A percentile compares a stretch with the other conserved stretches of the same genome.
Conservation (phyloP, 1,140 invertebrate species). For the Drosophila teissieri region DNA sequence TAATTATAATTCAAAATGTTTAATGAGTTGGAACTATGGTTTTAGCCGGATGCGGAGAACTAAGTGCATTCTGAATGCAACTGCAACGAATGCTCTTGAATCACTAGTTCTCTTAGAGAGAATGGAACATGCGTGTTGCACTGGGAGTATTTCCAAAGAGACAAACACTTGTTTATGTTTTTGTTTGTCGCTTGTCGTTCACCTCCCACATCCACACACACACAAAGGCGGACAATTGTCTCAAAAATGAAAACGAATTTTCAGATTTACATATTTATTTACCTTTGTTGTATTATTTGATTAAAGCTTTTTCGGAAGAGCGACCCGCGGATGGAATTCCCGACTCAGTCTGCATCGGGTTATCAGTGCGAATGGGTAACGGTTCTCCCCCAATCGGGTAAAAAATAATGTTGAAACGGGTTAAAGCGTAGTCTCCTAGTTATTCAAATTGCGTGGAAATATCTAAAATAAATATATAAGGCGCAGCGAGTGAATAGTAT, state of each 20-base stretch:
- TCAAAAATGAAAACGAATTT: conserved; percentile 33
- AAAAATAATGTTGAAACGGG: background rate
- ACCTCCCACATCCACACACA: conserved; percentile 8
- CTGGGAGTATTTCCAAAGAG: conserved; percentile 8
- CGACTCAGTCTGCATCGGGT: conserved; percentile 56
- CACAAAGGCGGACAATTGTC: conserved; percentile 48
- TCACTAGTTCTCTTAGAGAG: conserved; percentile 16
- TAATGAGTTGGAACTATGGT: no score
- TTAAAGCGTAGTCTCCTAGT: conserved; percentile 4
- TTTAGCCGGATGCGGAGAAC: background rate
- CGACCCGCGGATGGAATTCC: conserved; percentile 26
- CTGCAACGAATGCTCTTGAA: conserved; percentile 18
- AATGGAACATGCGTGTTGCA: conserved; percentile 32
- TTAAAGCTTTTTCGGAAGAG: conserved; percentile 60
- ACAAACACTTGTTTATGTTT: conserved; percentile 45
- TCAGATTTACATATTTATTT: conserved; percentile 46
- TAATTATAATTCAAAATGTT: background rate
- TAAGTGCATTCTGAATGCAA: conserved; percentile 16
- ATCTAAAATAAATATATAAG: background rate
- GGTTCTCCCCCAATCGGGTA: conserved; percentile 23
- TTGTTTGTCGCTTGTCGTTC: conserved; percentile 22
- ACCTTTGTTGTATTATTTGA: conserved; percentile 53
- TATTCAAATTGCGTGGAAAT: background rate
- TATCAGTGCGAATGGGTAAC: conserved; percentile 54
- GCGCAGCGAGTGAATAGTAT: background rate